phyloP scores from a whole-genome alignment of 2,797 vertebrate genomes.

The Lateolabrax maculatus region DNA sequence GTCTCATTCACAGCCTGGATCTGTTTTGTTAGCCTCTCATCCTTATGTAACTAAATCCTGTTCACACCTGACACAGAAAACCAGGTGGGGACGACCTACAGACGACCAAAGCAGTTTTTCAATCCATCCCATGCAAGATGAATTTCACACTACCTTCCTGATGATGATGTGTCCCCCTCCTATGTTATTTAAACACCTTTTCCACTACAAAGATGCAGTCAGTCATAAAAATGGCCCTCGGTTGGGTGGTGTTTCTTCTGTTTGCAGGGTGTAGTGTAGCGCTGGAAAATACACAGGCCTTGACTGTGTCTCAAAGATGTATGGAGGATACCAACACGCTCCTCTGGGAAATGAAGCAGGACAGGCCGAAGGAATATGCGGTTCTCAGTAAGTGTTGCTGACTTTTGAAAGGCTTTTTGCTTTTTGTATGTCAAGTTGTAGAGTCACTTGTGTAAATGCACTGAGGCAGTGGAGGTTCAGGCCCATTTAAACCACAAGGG shows the following conservation, averaged over 20 bases:
- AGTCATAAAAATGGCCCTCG: constrained; percentile 72
- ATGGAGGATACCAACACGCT: constrained; percentile 83
- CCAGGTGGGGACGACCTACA: constrained; percentile 33
- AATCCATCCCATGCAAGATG: constrained; percentile 33
- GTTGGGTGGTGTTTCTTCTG: constrained; percentile 54
- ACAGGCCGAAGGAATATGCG: constrained; percentile 85
- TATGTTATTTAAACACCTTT: constrained; percentile 77
- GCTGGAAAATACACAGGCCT: constrained; percentile 28
- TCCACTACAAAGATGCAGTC: constrained; percentile 26
- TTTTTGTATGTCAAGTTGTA: background rate
- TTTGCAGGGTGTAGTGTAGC: constrained; percentile 33
- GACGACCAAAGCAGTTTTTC: constrained; percentile 41
- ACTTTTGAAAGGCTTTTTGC: background rate
- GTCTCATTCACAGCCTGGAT: constrained; percentile 24
- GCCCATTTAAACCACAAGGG: background rate
- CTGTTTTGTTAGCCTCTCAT: constrained; percentile 26
- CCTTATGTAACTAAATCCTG: constrained; percentile 62
- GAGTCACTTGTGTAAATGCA: background rate
- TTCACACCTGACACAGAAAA: constrained; percentile 52
- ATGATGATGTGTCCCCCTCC: constrained; percentile 50
- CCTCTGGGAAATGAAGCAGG: constrained; percentile 86
- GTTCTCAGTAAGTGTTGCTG: constrained; percentile 87
- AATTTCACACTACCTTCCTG: constrained; percentile 52
- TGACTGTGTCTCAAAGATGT: constrained; percentile 83
- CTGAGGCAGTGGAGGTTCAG: background rate